Conservation (phyloP, 2,797 vertebrate species). For the Macroramphosus scolopax region DNA sequence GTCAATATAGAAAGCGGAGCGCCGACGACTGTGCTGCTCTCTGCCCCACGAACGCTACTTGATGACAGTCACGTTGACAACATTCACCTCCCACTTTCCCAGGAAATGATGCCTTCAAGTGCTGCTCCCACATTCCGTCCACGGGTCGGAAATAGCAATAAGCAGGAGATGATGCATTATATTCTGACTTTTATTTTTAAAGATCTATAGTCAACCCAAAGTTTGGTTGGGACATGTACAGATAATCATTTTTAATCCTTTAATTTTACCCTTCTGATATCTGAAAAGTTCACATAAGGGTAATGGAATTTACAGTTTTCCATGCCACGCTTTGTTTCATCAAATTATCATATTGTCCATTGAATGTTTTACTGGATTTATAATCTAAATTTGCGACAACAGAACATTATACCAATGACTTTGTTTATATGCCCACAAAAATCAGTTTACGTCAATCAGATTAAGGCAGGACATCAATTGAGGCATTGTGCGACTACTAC, state of each 20-base stretch:
- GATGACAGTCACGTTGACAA: conserved; percentile 77
- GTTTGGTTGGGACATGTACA: too few relatives aligned
- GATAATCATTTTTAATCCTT: too few relatives aligned
- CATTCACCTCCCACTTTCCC: conserved; percentile 75
- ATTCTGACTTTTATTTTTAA: too few relatives aligned
- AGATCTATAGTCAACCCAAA: too few relatives aligned
- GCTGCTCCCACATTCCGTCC: conserved; percentile 7
- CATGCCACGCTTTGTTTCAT: too few relatives aligned
- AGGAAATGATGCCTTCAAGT: conserved; percentile 61
- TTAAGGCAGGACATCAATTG: conserved; percentile 34
- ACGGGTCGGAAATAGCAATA: not conserved
- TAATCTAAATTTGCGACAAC: conserved; percentile 9
- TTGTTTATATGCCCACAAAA: conserved; percentile 21
- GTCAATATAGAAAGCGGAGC: conserved; percentile 22
- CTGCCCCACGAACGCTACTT: conserved; percentile 43
- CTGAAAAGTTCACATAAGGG: too few relatives aligned
- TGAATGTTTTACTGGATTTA: too few relatives aligned
- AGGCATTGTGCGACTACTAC: conserved; percentile 27
- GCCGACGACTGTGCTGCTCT: conserved; percentile 34
- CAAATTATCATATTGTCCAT: too few relatives aligned
- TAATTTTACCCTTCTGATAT: too few relatives aligned
- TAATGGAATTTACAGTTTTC: too few relatives aligned
- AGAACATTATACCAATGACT: conserved; percentile 1
- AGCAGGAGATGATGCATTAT: not conserved
- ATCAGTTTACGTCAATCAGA: conserved; percentile 38